Base-by-base conservation (phyloP, 1,140 invertebrate genomes). In the Euura lappo region DNA sequence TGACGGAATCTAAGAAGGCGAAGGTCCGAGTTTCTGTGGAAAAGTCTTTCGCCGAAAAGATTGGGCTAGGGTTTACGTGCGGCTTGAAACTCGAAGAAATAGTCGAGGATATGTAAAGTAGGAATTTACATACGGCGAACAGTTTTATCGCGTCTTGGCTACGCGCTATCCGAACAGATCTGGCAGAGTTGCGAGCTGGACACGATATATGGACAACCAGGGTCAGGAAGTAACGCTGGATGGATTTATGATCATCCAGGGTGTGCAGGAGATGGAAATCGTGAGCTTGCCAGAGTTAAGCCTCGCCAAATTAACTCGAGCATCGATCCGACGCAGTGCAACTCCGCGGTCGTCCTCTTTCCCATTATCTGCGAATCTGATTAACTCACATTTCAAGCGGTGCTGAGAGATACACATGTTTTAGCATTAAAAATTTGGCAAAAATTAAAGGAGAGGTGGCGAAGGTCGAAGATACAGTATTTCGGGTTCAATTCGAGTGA, bases 71-170 rank as follows among this genome's bases (percentile, higher is more conserved):
- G 13, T 6, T 3, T n/a, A 11, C 4, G 13, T 6, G 3, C 51
- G 10, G 51, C 6, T n/a, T 8, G 51, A n/a, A 60, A 11, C 51
- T 60, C 6, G 51, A 11, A 6, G 51, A 51, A 11, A 11, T 11
- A 60, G 51, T 60, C 13, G 44, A 71, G 71, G 65, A 75, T 75
- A 75, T 75, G 79, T 78, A 77, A 78, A 77, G 65, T 70, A 66
- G 70, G 76, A 79, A 84, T 84, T 84, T 84, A 81, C 82, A 83
- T 84, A 82, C 68, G 46, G 65, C 71, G 66, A 75, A 75, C 72
- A 75, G 77, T 83, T 83, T 82, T 84, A 83, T 83, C 78, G 79
- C 51, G 68, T 67, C 44, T 11, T 45, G 68, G 65, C n/a, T 13
- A 45, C n/a, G 65, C 51, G 44, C 68, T 78, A 75, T 78, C 69